Percentiles rank a stretch among this genome's conserved stretches.
Evolutionary conservation across 1,140 invertebrate species (phyloP).

Genomic region (Drosophila pectinifera): DNA sequence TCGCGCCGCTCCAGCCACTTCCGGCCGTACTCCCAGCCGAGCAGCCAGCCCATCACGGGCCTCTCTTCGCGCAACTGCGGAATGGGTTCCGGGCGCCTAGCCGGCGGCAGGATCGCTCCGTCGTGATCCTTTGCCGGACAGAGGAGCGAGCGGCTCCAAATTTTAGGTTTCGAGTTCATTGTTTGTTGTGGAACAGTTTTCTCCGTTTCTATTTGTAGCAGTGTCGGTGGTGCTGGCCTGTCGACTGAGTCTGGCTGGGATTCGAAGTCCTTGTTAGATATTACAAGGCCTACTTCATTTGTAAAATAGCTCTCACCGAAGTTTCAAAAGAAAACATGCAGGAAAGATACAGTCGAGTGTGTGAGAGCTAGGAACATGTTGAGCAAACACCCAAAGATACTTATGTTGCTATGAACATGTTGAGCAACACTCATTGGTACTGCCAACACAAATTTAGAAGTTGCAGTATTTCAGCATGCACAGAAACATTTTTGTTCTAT

Average conservation of each 20-base stretch:
- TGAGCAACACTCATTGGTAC: no score
- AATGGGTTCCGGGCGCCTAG: constrained; percentile 15
- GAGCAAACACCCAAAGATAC: no score
- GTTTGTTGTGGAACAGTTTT: not conserved
- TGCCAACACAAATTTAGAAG: no score
- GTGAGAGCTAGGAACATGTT: no score
- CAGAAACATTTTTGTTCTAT: no score
- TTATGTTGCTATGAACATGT: no score
- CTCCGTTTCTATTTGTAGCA: not conserved
- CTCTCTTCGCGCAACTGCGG: constrained; percentile 15
- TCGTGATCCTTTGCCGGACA: constrained; percentile 7
- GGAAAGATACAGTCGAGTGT: no score
- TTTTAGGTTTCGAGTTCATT: constrained; percentile 1
- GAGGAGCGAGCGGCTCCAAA: constrained; percentile 17
- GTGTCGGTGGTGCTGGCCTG: not conserved
- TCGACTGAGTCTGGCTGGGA: not conserved
- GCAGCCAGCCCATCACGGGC: constrained; percentile 19
- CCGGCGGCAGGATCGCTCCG: constrained; percentile 21
- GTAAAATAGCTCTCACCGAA: not conserved
- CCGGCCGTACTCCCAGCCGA: constrained; percentile 47
- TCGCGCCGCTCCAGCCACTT: constrained; percentile 39
- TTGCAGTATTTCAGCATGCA: no score
- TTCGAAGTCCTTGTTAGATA: not conserved
- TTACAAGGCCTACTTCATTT: not conserved
- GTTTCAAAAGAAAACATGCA: no score